Percentiles rank a stretch among this genome's conserved stretches.
Conservation (phyloP, 2,797 vertebrate species). For the Dipus sagitta region DNA sequence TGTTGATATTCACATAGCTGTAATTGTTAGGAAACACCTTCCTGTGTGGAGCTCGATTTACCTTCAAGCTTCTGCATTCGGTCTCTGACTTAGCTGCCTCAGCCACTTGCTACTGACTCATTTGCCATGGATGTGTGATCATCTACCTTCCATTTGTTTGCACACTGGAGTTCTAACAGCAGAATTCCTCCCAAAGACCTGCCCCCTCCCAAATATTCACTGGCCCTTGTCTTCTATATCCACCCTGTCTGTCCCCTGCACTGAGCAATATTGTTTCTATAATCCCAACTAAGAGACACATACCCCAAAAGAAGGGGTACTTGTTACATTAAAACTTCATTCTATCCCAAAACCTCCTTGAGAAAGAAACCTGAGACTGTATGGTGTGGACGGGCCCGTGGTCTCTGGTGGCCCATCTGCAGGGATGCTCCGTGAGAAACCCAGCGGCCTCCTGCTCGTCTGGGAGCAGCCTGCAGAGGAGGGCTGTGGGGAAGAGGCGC, state of each 20-base stretch:
- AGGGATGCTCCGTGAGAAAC: neutral
- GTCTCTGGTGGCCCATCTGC: neutral
- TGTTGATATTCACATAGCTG: neutral
- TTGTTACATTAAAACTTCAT: neutral
- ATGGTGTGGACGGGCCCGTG: rapidly evolving
- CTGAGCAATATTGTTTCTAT: neutral
- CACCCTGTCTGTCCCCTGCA: no score
- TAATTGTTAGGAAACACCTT: neutral
- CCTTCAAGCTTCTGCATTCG: neutral
- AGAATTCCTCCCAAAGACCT: neutral
- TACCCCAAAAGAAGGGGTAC: neutral
- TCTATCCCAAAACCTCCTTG: neutral
- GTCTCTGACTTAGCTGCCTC: neutral
- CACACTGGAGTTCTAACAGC: neutral
- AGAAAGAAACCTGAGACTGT: neutral
- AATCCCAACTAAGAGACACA: neutral
- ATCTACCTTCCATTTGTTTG: neutral
- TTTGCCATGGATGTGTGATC: no score
- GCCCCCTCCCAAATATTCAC: neutral
- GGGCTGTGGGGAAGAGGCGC: neutral
- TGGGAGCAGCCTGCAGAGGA: neutral
- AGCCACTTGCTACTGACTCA: neutral
- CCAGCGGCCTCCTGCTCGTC: neutral
- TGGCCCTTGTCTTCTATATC: neutral
- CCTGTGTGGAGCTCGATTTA: neutral